Evolutionary conservation across 2,113 vertebrate genomes (phyloP), one percentile per base, ranked within the genome.

Genomic region (Cranoglanis bouderius): DNA sequence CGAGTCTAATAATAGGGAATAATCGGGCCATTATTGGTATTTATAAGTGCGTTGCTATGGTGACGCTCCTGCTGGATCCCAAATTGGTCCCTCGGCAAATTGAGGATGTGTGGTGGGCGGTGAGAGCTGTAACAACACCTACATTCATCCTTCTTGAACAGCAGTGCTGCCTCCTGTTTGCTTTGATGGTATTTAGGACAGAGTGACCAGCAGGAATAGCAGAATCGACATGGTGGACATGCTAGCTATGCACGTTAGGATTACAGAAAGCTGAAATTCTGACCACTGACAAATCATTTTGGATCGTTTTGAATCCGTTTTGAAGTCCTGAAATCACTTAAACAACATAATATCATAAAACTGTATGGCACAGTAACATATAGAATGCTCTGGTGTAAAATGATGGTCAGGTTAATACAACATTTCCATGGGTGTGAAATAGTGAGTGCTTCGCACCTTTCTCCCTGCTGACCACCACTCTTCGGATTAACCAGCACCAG

Each of bases 401-500:
- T n/a, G 12, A n/a, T 16, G 13, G 43, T 46, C 24, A 78, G 75
- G 43, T 49, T 3, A 78, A 78, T n/a, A n/a, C 18, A 78, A 13
- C 12, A 46, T 46, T 77, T 77, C 10, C 40, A 13, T 13, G 21
- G 6, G n/a, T 59, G 51, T 77, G 6, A 74, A 65, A 32, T 72
- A 40, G 40, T 40, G 51, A 38, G 55, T 29, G 35, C 24, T 35
- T 80, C 92, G 90, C 85, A 99, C 98, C 97, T 93, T 93, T 98
- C 97, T 87, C 98, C 98, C 94, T 99, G 98, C 90, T 97, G 95
- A 70, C 98, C 98, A 91, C 98, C 98, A 1, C 98, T 99, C 92
- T 98, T 99, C 67, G 97, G 98, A 90, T 99, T 99, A 92, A 99
- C 98, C 74, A 99, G 94, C 86, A 99, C 97, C 59, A 99, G 95